Evolutionary conservation across 2,888 invertebrate species (phyloP).

Genomic region (Biston stratarius): DNA sequence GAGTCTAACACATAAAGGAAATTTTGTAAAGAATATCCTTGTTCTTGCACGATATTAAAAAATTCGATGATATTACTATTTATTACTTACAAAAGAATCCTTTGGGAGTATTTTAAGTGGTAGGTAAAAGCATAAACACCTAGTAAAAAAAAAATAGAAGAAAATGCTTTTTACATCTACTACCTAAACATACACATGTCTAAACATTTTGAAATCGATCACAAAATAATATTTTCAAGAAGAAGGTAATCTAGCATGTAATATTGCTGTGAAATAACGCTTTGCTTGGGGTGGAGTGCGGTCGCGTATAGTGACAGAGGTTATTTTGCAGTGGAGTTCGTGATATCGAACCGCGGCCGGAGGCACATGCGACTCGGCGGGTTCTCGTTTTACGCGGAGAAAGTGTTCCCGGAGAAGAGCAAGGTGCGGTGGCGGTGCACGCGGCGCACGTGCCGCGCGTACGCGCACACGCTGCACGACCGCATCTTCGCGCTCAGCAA

Average conservation of each 20-base stretch:
- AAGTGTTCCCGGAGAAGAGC: conserved; percentile 82
- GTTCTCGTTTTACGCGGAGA: conserved; percentile 84
- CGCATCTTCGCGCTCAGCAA: conserved; percentile 82
- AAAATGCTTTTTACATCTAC: not conserved
- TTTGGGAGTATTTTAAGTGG: not conserved
- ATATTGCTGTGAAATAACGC: not conserved
- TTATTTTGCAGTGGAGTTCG: conserved; percentile 84
- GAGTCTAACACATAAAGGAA: too few relatives aligned
- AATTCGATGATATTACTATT: not conserved
- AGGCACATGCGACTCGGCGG: conserved; percentile 83
- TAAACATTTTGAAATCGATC: not conserved
- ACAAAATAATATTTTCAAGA: not conserved
- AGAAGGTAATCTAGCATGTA: not conserved
- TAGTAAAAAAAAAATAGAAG: not conserved
- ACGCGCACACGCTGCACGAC: conserved; percentile 82
- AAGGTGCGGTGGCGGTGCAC: conserved; percentile 85
- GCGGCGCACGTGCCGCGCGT: conserved; percentile 81
- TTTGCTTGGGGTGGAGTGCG: conserved; percentile 25
- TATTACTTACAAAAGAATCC: not conserved
- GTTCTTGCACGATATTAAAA: too few relatives aligned
- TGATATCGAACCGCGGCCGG: conserved; percentile 84
- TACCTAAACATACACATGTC: not conserved
- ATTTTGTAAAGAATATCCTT: too few relatives aligned
- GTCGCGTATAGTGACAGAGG: conserved; percentile 57
- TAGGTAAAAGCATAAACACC: too few relatives aligned